These are phyloP conservation scores for Cirrhinus molitorella DNA, from an alignment of 2,797 vertebrate genomes.

Conservation along the genomic window DNA sequence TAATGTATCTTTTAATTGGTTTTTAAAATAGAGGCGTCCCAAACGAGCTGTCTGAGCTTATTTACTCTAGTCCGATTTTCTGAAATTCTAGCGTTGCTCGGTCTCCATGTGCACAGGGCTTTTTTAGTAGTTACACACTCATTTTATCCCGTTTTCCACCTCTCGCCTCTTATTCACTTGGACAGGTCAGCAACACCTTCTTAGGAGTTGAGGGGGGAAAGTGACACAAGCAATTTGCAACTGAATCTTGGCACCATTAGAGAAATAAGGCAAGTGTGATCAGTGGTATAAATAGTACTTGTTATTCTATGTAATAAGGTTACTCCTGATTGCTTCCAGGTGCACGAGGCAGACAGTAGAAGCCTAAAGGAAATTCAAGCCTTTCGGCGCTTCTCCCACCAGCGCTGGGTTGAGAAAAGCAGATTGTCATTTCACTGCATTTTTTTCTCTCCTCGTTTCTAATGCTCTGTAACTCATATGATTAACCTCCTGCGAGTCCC, in stretches of 20 bases:
- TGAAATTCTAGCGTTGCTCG: constrained; percentile 17
- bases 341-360: constrained; percentile 51
- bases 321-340: constrained; percentile 62
- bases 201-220: constrained; percentile 51
- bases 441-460: constrained; percentile 27
- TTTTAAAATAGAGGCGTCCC: constrained; percentile 3
- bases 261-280: constrained; percentile 54
- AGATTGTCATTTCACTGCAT: constrained; percentile 48
- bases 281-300: constrained; percentile 54
- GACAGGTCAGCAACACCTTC: constrained; percentile 61
- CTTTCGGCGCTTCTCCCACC: constrained; percentile 43
- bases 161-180: constrained; percentile 53
- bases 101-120: neutral
- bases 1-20: constrained; percentile 37
- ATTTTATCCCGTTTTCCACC: constrained; percentile 28
- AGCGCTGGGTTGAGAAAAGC: constrained; percentile 44
- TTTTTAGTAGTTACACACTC: neutral
- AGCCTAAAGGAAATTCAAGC: constrained; percentile 53
- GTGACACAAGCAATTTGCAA: constrained; percentile 61
- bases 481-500: constrained; percentile 58
- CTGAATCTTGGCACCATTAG: constrained; percentile 54
- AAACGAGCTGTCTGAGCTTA: neutral
- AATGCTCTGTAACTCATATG: constrained; percentile 48
- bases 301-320: constrained; percentile 60
- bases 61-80: constrained; percentile 14